These are phyloP conservation scores for Bettongia penicillata DNA, from an alignment of 2,113 vertebrate genomes.

Conservation along the genomic window DNA sequence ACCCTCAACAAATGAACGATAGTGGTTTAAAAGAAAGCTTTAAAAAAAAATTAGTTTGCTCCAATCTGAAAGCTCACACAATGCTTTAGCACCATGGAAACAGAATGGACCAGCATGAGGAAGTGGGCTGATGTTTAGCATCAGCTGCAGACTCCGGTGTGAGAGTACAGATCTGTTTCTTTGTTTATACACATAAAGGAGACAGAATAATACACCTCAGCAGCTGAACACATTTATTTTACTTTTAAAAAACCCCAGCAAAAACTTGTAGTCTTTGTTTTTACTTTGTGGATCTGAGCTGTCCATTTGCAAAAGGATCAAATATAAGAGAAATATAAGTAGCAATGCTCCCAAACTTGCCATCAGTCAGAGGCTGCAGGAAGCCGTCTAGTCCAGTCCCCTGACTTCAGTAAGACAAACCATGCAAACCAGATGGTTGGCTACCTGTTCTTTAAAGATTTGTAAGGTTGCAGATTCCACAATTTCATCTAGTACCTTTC, in stretches of 20 bases:
- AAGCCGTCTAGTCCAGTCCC: neutral
- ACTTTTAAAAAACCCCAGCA: neutral
- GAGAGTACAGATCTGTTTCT: neutral
- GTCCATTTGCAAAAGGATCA: neutral
- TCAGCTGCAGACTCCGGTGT: neutral
- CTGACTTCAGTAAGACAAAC: neutral
- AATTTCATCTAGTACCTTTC: neutral
- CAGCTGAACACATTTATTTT: neutral
- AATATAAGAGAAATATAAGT: neutral
- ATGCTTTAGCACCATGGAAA: neutral
- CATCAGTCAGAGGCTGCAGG: neutral
- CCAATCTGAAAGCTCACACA: neutral
- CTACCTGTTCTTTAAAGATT: neutral
- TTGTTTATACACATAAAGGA: neutral
- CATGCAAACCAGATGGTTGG: neutral
- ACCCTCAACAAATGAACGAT: accelerated
- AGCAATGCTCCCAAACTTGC: neutral
- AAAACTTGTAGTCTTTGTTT: neutral
- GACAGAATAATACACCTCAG: neutral
- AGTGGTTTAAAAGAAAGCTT: neutral
- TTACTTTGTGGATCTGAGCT: neutral
- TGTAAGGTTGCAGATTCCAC: neutral
- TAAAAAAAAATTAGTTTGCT: neutral
- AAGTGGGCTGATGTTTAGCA: neutral
- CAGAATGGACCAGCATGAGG: neutral